Evolutionary conservation across 2,113 vertebrate genomes (phyloP), one percentile per base, ranked within the genome.

Genomic region (Pterocles burchelli): DNA sequence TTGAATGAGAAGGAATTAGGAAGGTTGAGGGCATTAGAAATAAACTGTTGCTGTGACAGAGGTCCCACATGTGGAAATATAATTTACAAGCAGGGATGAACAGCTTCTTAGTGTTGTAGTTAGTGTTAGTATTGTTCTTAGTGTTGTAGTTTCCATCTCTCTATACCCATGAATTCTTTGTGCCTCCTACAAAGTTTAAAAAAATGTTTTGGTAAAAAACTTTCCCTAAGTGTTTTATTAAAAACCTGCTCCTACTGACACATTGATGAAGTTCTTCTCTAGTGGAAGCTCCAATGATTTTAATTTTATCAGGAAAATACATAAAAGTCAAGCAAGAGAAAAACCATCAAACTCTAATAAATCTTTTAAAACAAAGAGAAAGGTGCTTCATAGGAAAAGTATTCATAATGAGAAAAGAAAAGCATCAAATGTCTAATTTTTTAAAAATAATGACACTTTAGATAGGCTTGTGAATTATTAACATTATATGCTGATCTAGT

Each of bases 301-400:
- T 97, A 95, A 96, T 97, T 97, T 96, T 66, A 62, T 71, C 87
- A 74, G 87, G 91, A 91, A 93, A 97, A 95, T 73, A 85, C 82
- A 88, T 16, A 73, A 86, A 95, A 97, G 86, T 84, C 81, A 81
- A 92, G 89, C 59, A 36, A 73, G 49, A 91, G 79, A 48, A 87
- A 93, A 89, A 17, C 52, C 70, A 95, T 93, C 93, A 96, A 96
- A 93, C 84, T 62, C 87, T 94, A 96, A 96, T 95, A 97, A 97
- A 95, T 97, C 95, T 88, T 97, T 96, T 89, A 57, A 45, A 41
- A 79, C 8, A 88, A 87, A 19, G 0, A 34, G 24, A 14, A 11
- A 45, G 72, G 0, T 19, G 4, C 7, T 72, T 59, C 4, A 12
- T 7, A 48, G 26, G 21, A 14, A 19, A 80, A 55, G 1, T 11